Evolutionary conservation across 1,140 invertebrate species (phyloP), one percentile per base, ranked within the genome.

Genomic region (Pristionchus pacificus): DNA sequence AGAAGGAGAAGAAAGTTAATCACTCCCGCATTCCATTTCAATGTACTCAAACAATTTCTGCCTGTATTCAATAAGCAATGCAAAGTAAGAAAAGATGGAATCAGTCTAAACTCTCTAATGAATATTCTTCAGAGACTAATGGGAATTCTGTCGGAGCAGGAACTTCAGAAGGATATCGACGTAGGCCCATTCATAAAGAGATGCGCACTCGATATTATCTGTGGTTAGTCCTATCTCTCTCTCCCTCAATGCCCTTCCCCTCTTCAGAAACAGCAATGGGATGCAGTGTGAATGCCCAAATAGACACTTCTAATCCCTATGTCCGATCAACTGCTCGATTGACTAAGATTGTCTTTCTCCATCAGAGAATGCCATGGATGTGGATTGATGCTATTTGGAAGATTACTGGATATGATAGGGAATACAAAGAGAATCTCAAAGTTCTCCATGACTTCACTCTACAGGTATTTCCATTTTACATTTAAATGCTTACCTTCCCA

Each of bases 21-120:
- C 6, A 94, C 92, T 1, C 92, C 93, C 25, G 89, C 92, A 0
- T 95, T 95, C 84, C 92, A 94, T 85, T 93, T 93, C 79, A 88
- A 89, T 68, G 92, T 95, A 60, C 85, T 95, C 59, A 89, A 94
- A n/a, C 0, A 62, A 75, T 90, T 93, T 75, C 87, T 89, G 55
- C 83, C 87, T 2, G 86, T 89, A 19, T 85, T 95, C 65, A 87
- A 90, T 0, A 82, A 88, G 2, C 89, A 89, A 77, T 78, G 95
- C 60, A 78, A 85, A 59, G 76, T 49, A 19, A 19, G 38, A n/a
- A n/a, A n/a, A n/a, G n/a, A n/a, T n/a, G n/a, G 6, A 49, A 10
- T 49, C 38, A 49, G 6, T 49, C 38, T 19, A 6, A 49, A 10
- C 19, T 19, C 6, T 49, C 6, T 19, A 49, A 10, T 49, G 6